Percentiles rank a stretch among this genome's conserved stretches.
Conservation (phyloP, 2,797 vertebrate species). For the Hafferia zeledoni region DNA sequence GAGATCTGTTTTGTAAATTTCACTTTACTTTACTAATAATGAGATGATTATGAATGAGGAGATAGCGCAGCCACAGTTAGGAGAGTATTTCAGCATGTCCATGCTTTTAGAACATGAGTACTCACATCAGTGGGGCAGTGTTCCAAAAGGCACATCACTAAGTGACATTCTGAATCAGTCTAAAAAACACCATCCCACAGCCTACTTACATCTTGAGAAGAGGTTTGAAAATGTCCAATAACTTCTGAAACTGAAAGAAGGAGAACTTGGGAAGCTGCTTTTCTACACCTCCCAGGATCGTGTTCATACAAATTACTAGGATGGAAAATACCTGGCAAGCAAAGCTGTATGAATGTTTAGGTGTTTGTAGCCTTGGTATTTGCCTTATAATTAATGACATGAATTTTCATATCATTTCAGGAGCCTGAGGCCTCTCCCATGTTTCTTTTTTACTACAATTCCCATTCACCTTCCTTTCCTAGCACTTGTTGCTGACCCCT, state of each 20-base stretch:
- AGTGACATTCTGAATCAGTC: neutral
- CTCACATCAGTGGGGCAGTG: too few relatives aligned
- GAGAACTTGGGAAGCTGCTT: neutral
- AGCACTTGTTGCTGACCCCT: neutral
- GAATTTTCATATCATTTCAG: neutral
- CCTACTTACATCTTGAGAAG: neutral
- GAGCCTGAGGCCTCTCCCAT: neutral
- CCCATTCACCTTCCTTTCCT: neutral
- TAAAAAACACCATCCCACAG: neutral
- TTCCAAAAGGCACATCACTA: neutral
- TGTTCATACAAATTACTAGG: neutral
- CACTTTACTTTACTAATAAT: neutral
- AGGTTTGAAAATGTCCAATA: neutral
- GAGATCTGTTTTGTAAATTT: neutral
- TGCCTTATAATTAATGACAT: neutral
- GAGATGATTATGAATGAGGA: neutral
- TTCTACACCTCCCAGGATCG: neutral
- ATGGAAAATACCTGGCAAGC: neutral
- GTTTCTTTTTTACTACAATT: neutral
- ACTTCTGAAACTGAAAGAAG: neutral
- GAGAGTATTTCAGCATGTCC: neutral
- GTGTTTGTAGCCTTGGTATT: neutral
- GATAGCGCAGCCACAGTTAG: neutral
- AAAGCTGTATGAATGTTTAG: neutral
- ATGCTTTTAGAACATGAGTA: neutral